These are phyloP conservation scores for Oligia strigilis DNA, from an alignment of 2,888 invertebrate genomes.

Conservation along the genomic window DNA sequence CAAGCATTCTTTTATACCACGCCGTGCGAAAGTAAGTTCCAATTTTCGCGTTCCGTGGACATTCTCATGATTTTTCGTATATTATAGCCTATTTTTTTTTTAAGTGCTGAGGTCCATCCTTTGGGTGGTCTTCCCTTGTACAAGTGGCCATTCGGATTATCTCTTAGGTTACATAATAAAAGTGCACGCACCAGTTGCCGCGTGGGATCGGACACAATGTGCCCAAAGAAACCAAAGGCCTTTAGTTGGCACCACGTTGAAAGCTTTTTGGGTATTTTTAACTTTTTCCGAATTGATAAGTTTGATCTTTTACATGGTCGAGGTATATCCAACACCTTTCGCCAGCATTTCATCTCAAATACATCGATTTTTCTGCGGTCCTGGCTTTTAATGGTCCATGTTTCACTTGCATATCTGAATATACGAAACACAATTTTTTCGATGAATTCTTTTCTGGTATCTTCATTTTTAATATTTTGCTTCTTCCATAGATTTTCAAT, in stretches of 20 bases:
- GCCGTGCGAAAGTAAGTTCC: constrained; percentile 17
- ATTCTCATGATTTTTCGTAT: constrained; percentile 12
- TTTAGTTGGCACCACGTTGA: constrained; percentile 27
- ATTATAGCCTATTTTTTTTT: constrained; percentile 2
- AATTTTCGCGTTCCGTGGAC: constrained; percentile 5
- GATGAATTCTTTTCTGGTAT: constrained; percentile 3
- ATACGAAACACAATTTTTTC: constrained; percentile 13
- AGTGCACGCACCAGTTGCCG: constrained; percentile 1
- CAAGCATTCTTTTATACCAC: not conserved
- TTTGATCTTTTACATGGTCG: not conserved
- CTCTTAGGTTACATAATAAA: not conserved
- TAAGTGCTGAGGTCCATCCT: constrained; percentile 17
- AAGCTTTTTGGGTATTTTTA: constrained; percentile 23
- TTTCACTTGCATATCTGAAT: constrained; percentile 31
- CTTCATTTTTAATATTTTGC: constrained; percentile 5
- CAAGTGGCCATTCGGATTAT: not conserved
- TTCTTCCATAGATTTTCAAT: constrained; percentile 8
- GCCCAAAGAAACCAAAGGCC: constrained; percentile 21
- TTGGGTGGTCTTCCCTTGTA: constrained; percentile 11
- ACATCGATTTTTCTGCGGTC: constrained; percentile 17
- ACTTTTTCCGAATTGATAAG: constrained; percentile 1
- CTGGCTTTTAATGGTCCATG: constrained; percentile 22
- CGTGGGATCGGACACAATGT: constrained; percentile 15
- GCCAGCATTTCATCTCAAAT: constrained; percentile 30
- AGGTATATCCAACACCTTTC: constrained; percentile 18